phyloP scores from a whole-genome alignment of 2,888 invertebrate genomes.

The Iselma pallidipennis region DNA sequence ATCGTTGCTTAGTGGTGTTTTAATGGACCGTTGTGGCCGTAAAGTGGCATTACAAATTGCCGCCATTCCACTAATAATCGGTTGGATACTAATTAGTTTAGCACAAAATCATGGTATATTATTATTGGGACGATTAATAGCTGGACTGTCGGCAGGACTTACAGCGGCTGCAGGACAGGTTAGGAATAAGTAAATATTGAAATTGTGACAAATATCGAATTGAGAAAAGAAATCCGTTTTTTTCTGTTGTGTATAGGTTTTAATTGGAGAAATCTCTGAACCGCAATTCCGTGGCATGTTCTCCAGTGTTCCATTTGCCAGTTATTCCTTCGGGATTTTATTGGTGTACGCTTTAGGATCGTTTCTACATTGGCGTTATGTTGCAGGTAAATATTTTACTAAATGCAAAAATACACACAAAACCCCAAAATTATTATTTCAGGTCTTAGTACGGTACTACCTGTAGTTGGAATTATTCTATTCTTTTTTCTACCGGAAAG shows the following conservation, averaged over 20 bases:
- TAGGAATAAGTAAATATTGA: conserved; percentile 23
- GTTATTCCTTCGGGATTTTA: conserved; percentile 75
- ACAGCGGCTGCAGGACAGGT: conserved; percentile 78
- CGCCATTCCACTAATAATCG: conserved; percentile 67
- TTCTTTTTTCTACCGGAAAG: conserved; percentile 72
- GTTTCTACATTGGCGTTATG: conserved; percentile 68
- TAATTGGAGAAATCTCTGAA: conserved; percentile 76
- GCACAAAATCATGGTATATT: conserved; percentile 61
- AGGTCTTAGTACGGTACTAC: conserved; percentile 62
- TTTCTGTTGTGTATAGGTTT: conserved; percentile 60
- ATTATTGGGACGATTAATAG: conserved; percentile 68
- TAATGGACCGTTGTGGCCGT: conserved; percentile 72
- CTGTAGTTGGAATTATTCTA: conserved; percentile 63
- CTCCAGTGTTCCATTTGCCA: conserved; percentile 73
- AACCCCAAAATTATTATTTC: conserved; percentile 56
- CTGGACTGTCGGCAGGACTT: conserved; percentile 74
- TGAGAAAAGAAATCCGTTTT: background rate
- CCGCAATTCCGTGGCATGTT: conserved; percentile 71
- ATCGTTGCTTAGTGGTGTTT: conserved; percentile 70
- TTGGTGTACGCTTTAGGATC: conserved; percentile 74
- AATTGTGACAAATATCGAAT: background rate
- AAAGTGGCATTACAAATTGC: conserved; percentile 67
- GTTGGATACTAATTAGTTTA: conserved; percentile 69
- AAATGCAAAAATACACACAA: background rate
- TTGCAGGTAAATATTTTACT: conserved; percentile 58